phyloP scores from a whole-genome alignment of 2,113 vertebrate genomes.

The Vidua chalybeata region DNA sequence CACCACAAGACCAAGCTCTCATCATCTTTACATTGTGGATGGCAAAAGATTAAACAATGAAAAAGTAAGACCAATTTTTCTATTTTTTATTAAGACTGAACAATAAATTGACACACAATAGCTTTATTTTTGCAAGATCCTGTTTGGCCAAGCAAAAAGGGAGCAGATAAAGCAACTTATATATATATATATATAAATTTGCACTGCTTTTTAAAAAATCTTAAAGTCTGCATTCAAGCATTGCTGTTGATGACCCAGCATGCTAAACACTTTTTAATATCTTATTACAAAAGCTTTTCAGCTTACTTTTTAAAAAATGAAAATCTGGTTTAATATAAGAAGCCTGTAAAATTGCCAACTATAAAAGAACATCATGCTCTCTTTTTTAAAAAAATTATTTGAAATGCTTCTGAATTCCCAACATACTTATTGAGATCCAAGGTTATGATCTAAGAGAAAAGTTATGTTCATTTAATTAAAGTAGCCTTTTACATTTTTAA shows the following conservation, averaged over 20 bases:
- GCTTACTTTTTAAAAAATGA: neutral
- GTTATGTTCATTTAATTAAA: constrained; percentile 63
- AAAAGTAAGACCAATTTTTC: neutral
- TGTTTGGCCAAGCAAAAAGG: neutral
- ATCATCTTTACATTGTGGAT: neutral
- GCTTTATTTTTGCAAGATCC: neutral
- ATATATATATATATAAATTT: neutral
- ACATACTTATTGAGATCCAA: constrained; percentile 23
- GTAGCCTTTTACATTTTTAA: neutral
- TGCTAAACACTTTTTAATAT: neutral
- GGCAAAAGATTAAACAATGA: neutral
- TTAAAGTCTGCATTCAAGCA: neutral
- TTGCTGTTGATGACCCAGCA: neutral
- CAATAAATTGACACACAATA: neutral
- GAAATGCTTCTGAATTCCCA: constrained; percentile 51
- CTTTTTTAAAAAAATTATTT: neutral
- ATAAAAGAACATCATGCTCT: neutral
- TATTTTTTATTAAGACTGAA: neutral
- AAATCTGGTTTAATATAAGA: constrained; percentile 28
- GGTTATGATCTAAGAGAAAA: constrained; percentile 44
- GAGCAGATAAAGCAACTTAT: neutral
- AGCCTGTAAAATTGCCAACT: constrained; percentile 37
- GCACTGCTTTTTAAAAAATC: neutral
- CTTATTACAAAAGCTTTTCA: constrained; percentile 6
- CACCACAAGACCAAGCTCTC: neutral